Conservation (phyloP, 2,113 vertebrate species). For the Paralichthys olivaceus region DNA sequence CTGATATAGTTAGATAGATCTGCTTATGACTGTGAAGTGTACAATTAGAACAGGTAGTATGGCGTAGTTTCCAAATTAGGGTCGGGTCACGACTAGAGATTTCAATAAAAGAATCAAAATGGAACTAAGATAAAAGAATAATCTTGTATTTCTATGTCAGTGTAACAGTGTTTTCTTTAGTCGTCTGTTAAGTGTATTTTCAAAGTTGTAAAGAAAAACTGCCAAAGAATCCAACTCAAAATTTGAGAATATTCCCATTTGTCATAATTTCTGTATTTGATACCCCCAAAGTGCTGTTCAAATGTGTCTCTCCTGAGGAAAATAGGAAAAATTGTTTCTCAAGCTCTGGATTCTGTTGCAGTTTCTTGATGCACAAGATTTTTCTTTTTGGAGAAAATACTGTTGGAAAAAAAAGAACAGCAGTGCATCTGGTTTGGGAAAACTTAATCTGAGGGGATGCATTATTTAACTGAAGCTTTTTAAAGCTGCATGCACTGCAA, state of each 20-base stretch:
- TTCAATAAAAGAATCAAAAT: neutral
- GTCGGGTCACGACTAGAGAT: neutral
- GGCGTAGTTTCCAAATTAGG: neutral
- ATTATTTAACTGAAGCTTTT: neutral
- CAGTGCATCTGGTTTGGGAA: constrained; percentile 9
- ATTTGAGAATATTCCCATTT: neutral
- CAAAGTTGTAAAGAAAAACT: too few relatives aligned
- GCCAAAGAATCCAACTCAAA: too few relatives aligned
- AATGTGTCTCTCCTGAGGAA: neutral
- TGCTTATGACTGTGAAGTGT: neutral
- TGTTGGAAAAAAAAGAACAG: neutral
- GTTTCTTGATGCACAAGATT: neutral
- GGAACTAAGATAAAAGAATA: neutral
- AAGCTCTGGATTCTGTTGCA: neutral
- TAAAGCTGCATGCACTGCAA: neutral
- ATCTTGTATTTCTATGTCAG: neutral
- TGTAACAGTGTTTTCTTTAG: neutral
- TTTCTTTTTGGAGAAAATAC: neutral
- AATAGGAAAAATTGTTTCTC: neutral
- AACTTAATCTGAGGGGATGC: neutral
- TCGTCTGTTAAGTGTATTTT: neutral
- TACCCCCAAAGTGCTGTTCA: neutral
- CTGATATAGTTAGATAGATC: neutral
- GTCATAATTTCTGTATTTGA: neutral
- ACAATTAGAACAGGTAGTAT: neutral